phyloP scores from a whole-genome alignment of 1,140 invertebrate genomes.

The Lineus longissimus region DNA sequence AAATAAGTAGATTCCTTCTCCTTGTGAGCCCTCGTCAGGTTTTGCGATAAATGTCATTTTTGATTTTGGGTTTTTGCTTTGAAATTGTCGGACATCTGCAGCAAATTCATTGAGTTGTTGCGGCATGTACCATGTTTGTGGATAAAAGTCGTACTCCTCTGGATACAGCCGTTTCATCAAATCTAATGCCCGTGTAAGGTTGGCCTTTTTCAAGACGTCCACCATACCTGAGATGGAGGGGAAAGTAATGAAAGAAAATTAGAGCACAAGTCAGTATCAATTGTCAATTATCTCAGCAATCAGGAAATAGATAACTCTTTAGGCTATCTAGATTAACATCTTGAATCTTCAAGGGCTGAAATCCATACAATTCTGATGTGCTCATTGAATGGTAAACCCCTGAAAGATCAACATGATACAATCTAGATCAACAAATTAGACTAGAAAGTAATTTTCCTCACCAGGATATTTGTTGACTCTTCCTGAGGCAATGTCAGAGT shows the following conservation, averaged over 20 bases:
- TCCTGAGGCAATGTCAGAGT: slow-evolving; percentile 39
- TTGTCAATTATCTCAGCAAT: neutral
- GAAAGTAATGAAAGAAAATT: neutral
- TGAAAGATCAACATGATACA: too few relatives aligned
- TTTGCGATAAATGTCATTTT: slow-evolving; percentile 56
- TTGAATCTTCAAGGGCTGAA: too few relatives aligned
- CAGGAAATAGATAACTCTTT: neutral
- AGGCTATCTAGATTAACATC: too few relatives aligned
- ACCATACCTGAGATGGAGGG: slow-evolving; percentile 48
- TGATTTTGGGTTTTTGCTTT: slow-evolving; percentile 32
- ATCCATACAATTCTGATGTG: too few relatives aligned
- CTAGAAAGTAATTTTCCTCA: slow-evolving; percentile 10
- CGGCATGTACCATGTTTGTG: slow-evolving; percentile 57
- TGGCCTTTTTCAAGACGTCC: slow-evolving; percentile 56
- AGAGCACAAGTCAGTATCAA: neutral
- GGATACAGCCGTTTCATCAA: slow-evolving; percentile 56
- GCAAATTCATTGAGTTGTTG: slow-evolving; percentile 52
- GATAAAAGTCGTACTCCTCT: slow-evolving; percentile 57
- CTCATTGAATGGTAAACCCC: too few relatives aligned
- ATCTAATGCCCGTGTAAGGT: slow-evolving; percentile 53
- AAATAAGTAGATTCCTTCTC: slow-evolving; percentile 58
- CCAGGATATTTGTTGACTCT: slow-evolving; percentile 55
- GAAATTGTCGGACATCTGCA: slow-evolving; percentile 27
- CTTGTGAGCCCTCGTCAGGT: slow-evolving; percentile 57
- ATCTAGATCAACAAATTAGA: too few relatives aligned